Evolutionary conservation across 1,140 invertebrate genomes (phyloP), one percentile per base, ranked within the genome.

Genomic region (Maniola jurtina): DNA sequence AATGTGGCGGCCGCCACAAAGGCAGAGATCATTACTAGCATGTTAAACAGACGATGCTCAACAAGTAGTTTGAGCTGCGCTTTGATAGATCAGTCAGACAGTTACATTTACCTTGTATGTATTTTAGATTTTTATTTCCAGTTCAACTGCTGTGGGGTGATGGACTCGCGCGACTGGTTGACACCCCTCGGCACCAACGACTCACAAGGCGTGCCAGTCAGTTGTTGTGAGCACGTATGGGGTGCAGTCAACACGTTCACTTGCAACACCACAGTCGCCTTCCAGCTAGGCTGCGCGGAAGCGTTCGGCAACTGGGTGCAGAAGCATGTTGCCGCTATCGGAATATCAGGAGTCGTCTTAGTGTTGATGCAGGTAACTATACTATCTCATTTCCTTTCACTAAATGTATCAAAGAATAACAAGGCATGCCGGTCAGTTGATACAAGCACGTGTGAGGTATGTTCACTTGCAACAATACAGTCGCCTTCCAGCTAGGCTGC

Each of bases 61-160:
- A 25, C 25, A n/a, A n/a, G n/a, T n/a, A n/a, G n/a, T n/a, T n/a
- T n/a, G n/a, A n/a, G n/a, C n/a, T n/a, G n/a, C n/a, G n/a, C n/a
- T n/a, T n/a, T n/a, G n/a, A n/a, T n/a, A n/a, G n/a, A n/a, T n/a
- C n/a, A n/a, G n/a, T n/a, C n/a, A n/a, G n/a, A n/a, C n/a, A n/a
- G n/a, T n/a, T n/a, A n/a, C n/a, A n/a, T n/a, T n/a, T n/a, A n/a
- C n/a, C n/a, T n/a, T n/a, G n/a, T n/a, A n/a, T n/a, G n/a, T n/a
- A n/a, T n/a, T n/a, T n/a, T n/a, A n/a, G n/a, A n/a, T n/a, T 52
- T 47, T 77, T 33, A 61, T 52, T 88, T 90, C 8, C 81, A 96
- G 94, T 94, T 96, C 58, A 35, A 92, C 3, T 97, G 96, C 80
- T 97, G 96, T 73, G 96, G 96, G 2, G 92, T 94, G 0, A 62